Evolutionary conservation across 1,140 invertebrate genomes (phyloP).

Genomic region (Triops longicaudatus): DNA sequence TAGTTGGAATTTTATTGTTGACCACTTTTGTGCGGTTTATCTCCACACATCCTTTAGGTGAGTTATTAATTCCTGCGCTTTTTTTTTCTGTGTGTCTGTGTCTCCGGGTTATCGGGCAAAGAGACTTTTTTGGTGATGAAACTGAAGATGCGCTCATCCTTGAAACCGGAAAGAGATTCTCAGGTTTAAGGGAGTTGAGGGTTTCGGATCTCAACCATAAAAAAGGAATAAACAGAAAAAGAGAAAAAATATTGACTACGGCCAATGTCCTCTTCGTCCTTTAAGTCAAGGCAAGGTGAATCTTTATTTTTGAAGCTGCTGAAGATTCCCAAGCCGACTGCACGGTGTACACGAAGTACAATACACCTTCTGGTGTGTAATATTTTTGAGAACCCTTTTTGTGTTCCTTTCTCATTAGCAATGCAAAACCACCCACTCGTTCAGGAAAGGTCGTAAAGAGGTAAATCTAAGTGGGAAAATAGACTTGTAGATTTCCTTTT

Average conservation of each 20-base stretch:
- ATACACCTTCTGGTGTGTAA: too few species aligned
- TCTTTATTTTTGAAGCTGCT: neutral
- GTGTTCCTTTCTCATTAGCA: neutral
- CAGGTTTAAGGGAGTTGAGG: neutral
- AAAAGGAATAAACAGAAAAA: too few species aligned
- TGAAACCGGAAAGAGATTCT: neutral
- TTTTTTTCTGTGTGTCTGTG: too few species aligned
- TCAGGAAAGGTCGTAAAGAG: neutral
- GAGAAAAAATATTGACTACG: neutral
- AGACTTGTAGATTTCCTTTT: too few species aligned
- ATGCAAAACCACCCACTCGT: neutral
- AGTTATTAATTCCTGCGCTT: neutral
- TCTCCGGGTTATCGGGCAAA: neutral
- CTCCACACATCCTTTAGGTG: neutral
- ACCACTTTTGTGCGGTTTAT: neutral
- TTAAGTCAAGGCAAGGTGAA: neutral
- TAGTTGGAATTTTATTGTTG: neutral
- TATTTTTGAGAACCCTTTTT: too few species aligned
- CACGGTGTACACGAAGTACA: too few species aligned
- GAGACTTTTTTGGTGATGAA: neutral
- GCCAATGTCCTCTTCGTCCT: constrained; percentile 3
- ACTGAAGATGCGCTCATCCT: constrained; percentile 1
- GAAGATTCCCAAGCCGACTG: neutral
- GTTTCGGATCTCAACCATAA: neutral
- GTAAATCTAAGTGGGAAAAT: neutral